Evolutionary conservation across 2,797 vertebrate species (phyloP).

Genomic region (Pseudomugil tenellus): DNA sequence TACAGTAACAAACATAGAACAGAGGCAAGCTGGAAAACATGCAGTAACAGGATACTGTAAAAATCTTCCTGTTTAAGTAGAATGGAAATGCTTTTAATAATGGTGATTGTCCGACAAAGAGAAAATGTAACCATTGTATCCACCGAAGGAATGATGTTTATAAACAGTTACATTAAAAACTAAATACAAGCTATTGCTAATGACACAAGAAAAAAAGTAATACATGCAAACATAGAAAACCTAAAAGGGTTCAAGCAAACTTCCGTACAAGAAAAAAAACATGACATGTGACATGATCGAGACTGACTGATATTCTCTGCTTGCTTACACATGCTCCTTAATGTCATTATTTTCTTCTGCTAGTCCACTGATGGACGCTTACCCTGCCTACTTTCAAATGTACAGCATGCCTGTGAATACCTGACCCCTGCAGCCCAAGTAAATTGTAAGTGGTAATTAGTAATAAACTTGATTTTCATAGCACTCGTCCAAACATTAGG

Average conservation of each 20-base stretch:
- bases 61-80: too few species aligned
- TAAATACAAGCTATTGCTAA: not conserved
- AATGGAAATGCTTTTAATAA: too few species aligned
- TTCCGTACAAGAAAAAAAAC: too few species aligned
- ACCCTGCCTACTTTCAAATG: constrained; percentile 27
- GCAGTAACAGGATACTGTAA: too few species aligned
- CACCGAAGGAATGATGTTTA: not conserved
- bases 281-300: not conserved
- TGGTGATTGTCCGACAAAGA: not conserved
- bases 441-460: constrained; percentile 52
- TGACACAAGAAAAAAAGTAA: not conserved
- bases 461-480: constrained; percentile 54
- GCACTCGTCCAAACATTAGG: constrained; percentile 30
- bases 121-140: not conserved
- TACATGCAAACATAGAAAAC: not conserved
- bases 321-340: constrained; percentile 16
- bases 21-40: not conserved
- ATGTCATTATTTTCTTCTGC: constrained; percentile 28
- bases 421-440: constrained; percentile 41
- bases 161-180: not conserved
- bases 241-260: not conserved
- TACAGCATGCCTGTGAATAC: constrained; percentile 36
- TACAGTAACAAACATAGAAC: not conserved
- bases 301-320: not conserved
- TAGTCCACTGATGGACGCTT: constrained; percentile 29